Evolutionary conservation across 2,113 vertebrate species (phyloP), one percentile per base, ranked within the genome.

Genomic region (Craseonycteris thonglongyai): DNA sequence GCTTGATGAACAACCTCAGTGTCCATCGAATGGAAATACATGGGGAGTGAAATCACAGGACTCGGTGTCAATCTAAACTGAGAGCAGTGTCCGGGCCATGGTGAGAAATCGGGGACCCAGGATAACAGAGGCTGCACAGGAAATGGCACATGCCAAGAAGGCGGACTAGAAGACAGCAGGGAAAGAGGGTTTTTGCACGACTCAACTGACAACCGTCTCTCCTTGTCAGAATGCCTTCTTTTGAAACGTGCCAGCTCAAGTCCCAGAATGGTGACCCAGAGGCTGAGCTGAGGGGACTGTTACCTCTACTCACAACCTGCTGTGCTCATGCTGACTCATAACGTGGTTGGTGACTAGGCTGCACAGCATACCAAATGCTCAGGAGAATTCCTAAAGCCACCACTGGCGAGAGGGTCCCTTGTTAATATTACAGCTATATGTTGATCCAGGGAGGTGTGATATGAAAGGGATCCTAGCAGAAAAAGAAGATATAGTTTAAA

Each of bases 401-500:
- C 0, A 13, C 28, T 7, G 26, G 11, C 84, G 47, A 54, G 63
- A 93, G 59, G 54, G 68, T 47, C 42, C 58, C 30, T 61, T 78
- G 47, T 87, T 94, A 86, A 88, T 88, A 28, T 56, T n/a, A 69
- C 28, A 58, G 30, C 30, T 79, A 49, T 59, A 3, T 84, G 72
- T 83, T 87, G 85, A 49, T 84, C 40, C 16, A 72, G 65, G 66
- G 59, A 87, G 42, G 12, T 82, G 40, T 71, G 71, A 88, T 68
- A 59, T 42, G 61, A 65, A 83, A 87, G 24, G n/a, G 30, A 63
- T 13, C 47, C 7, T 47, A 72, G 49, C 26, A 61, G 51, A 47
- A 76, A 91, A 86, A 81, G n/a, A 92, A 96, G 84, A 79, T 40
- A 33, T 28, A 47, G 15, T 81, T 92, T 61, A 74, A 91, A 91